Percentiles rank a stretch among this genome's conserved stretches.
Conservation (phyloP, 1,140 invertebrate genomes). For the Drosophila sechellia region DNA sequence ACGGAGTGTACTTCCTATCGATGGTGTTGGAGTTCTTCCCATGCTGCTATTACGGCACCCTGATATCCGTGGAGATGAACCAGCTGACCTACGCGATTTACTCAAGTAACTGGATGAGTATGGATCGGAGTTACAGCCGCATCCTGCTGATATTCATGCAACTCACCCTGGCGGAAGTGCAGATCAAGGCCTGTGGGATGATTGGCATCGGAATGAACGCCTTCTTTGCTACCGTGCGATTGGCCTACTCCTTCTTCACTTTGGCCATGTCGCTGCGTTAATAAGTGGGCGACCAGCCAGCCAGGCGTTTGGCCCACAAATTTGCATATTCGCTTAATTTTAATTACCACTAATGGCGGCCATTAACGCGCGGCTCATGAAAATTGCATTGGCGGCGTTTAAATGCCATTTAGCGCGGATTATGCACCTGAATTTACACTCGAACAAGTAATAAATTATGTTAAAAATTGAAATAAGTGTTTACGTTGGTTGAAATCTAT, state of each 20-base stretch:
- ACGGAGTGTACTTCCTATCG: conserved; percentile 30
- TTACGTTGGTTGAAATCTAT: not conserved
- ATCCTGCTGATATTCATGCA: conserved; percentile 30
- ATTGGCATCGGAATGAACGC: conserved; percentile 46
- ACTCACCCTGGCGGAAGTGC: conserved; percentile 21
- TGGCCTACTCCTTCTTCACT: conserved; percentile 37
- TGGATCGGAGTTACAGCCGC: conserved; percentile 24
- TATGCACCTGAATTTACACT: conserved; percentile 1
- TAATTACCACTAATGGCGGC: conserved; percentile 57
- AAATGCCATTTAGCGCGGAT: conserved; percentile 55
- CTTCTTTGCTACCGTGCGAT: conserved; percentile 37
- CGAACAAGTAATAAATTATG: too few species aligned
- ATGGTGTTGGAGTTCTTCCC: conserved; percentile 44
- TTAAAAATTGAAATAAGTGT: not conserved
- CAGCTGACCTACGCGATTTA: conserved; percentile 36
- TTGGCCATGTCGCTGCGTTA: conserved; percentile 47
- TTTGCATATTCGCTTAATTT: conserved; percentile 41
- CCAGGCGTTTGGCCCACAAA: conserved; percentile 2
- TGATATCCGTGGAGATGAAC: conserved; percentile 32
- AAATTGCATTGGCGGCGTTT: conserved; percentile 62
- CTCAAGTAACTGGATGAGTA: conserved; percentile 36
- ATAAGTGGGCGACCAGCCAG: conserved; percentile 8
- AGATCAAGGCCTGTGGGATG: conserved; percentile 31
- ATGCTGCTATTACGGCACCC: conserved; percentile 41
- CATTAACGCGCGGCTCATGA: conserved; percentile 57